Percentiles rank a stretch among this genome's conserved stretches.
Conservation (phyloP, 2,113 vertebrate species). For the Microcebus lehilahytsara region DNA sequence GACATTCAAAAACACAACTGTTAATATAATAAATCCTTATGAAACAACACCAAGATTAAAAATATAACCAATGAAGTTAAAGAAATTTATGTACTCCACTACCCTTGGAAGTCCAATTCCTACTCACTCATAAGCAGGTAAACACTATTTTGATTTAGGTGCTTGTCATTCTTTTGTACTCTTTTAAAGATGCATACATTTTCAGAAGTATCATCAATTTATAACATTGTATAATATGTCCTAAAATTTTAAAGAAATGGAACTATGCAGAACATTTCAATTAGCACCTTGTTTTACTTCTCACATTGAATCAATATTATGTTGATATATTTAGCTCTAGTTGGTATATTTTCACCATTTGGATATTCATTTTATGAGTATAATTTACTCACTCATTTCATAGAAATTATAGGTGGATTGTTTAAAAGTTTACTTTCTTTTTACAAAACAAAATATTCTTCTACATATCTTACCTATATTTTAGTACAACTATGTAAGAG, state of each 20-base stretch:
- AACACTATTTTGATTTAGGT: not conserved
- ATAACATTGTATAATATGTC: not conserved
- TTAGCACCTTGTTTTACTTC: not conserved
- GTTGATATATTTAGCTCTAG: not conserved
- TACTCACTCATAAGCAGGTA: not conserved
- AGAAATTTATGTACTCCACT: not conserved
- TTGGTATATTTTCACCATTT: not conserved
- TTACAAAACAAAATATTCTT: not conserved
- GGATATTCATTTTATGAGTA: not conserved
- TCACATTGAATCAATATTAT: not conserved
- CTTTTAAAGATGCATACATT: not conserved
- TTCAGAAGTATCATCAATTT: not conserved
- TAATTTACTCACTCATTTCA: not conserved
- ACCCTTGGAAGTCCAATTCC: not conserved
- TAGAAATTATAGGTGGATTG: not conserved
- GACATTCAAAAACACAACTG: not conserved
- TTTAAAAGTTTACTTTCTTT: not conserved
- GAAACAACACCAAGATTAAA: not conserved
- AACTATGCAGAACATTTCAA: not conserved
- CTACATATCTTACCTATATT: not conserved
- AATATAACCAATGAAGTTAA: not conserved
- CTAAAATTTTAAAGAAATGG: not conserved
- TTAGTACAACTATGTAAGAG: not conserved
- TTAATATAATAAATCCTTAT: not conserved
- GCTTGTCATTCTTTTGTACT: not conserved